Conservation (phyloP, 2,888 invertebrate genomes). For the Quadriops clusia region DNA sequence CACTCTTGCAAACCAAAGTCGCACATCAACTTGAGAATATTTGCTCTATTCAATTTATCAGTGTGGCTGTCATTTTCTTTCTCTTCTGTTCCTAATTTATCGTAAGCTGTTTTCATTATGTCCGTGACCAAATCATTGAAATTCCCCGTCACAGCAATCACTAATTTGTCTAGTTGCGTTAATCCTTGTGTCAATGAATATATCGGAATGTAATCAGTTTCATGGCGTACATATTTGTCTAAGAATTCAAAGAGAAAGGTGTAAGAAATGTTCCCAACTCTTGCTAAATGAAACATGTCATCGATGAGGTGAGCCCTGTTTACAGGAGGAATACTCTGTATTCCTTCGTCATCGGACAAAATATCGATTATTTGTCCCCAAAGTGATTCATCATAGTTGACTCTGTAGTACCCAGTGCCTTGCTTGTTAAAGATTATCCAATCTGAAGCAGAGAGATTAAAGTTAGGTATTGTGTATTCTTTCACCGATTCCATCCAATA, state of each 20-base stretch:
- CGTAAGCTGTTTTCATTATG: no score
- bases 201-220: constrained; percentile 52
- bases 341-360: constrained; percentile 37
- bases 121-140: no score
- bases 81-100: constrained; percentile 8
- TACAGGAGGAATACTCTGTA: constrained; percentile 45
- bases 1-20: constrained; percentile 30
- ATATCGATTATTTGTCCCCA: constrained; percentile 21
- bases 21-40: constrained; percentile 22
- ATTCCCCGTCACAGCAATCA: no score
- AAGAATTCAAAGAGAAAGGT: no score
- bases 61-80: constrained; percentile 5
- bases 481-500: no score
- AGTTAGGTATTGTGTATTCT: no score
- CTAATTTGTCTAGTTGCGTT: constrained; percentile 12
- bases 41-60: constrained; percentile 30
- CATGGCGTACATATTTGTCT: constrained; percentile 45
- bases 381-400: constrained; percentile 45
- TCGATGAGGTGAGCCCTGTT: constrained; percentile 71
- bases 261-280: constrained; percentile 50
- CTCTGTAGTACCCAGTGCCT: constrained; percentile 52
- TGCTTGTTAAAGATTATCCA: no score
- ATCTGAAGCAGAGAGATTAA: no score
- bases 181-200: constrained; percentile 28
- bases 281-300: constrained; percentile 66